phyloP scores from a whole-genome alignment of 2,888 invertebrate species.

The Philaethria dido region DNA sequence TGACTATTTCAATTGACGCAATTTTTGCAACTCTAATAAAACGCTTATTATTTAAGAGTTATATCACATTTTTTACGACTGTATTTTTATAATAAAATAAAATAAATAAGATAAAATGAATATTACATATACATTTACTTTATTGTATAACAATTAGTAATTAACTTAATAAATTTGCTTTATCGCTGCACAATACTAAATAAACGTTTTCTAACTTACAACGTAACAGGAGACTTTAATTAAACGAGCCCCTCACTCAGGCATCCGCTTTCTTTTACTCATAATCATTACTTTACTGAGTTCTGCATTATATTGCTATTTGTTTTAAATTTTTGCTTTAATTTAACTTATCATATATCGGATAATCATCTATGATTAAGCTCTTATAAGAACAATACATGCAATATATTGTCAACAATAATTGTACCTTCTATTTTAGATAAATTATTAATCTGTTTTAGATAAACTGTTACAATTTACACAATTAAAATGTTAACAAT shows the following conservation, averaged over 20 bases:
- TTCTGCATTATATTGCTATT: background rate
- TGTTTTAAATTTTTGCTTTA: background rate
- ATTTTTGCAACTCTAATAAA: background rate
- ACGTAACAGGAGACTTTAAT: background rate
- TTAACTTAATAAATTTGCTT: background rate
- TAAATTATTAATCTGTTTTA: background rate
- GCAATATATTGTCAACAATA: background rate
- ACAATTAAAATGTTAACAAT: background rate
- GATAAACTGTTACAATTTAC: background rate
- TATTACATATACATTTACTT: too few species aligned
- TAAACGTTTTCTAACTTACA: background rate
- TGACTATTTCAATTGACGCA: slow-evolving; percentile 36
- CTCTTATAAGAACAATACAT: too few species aligned
- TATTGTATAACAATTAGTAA: background rate
- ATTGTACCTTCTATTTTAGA: background rate
- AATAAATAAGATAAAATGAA: too few species aligned
- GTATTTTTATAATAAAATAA: too few species aligned
- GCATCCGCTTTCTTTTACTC: background rate
- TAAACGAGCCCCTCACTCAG: slow-evolving; percentile 8
- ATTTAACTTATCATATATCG: too few species aligned
- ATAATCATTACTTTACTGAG: background rate
- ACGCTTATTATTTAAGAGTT: background rate
- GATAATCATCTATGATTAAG: too few species aligned
- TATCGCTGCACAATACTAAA: background rate
- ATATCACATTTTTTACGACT: too few species aligned